Conservation (phyloP, 1,140 invertebrate genomes). For the Neocloeon triangulifer region DNA sequence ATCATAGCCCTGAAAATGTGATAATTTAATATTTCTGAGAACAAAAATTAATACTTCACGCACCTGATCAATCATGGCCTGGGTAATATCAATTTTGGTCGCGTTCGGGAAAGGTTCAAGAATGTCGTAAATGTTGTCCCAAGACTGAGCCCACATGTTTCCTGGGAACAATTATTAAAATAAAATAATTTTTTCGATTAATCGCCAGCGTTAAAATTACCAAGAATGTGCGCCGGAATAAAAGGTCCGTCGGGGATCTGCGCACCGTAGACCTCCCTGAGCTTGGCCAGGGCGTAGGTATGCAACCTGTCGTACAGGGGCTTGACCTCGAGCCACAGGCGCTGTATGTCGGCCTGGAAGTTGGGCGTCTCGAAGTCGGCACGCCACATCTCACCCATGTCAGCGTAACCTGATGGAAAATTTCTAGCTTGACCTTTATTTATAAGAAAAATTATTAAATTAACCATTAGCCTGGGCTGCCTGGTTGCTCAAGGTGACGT, state of each 20-base stretch:
- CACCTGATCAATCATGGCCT: not conserved
- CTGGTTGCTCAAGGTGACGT: slow-evolving; percentile 32
- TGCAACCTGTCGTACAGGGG: slow-evolving; percentile 39
- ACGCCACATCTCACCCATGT: slow-evolving; percentile 18
- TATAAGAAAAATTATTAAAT: not conserved
- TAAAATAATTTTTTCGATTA: too few relatives aligned
- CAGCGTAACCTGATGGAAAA: slow-evolving; percentile 3
- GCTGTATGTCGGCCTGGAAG: slow-evolving; percentile 20
- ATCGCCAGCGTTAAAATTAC: too few relatives aligned
- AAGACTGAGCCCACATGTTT: slow-evolving; percentile 68
- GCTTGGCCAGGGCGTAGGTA: slow-evolving; percentile 29
- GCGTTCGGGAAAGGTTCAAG: not conserved
- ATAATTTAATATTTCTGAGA: too few relatives aligned
- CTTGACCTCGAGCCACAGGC: slow-evolving; percentile 24
- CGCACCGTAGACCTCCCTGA: slow-evolving; percentile 22
- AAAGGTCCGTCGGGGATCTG: slow-evolving; percentile 15
- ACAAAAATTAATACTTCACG: too few relatives aligned
- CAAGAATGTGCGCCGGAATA: slow-evolving; percentile 18
- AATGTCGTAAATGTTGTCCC: slow-evolving; percentile 48
- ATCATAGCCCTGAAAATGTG: slow-evolving; percentile 14
- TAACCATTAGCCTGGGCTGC: slow-evolving; percentile 27
- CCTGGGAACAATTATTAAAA: too few relatives aligned
- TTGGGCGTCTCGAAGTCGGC: slow-evolving; percentile 16
- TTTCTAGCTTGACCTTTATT: too few relatives aligned
- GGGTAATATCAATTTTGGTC: not conserved